Evolutionary conservation across 2,888 invertebrate species (phyloP).

Genomic region (Mechanitis messenoides): DNA sequence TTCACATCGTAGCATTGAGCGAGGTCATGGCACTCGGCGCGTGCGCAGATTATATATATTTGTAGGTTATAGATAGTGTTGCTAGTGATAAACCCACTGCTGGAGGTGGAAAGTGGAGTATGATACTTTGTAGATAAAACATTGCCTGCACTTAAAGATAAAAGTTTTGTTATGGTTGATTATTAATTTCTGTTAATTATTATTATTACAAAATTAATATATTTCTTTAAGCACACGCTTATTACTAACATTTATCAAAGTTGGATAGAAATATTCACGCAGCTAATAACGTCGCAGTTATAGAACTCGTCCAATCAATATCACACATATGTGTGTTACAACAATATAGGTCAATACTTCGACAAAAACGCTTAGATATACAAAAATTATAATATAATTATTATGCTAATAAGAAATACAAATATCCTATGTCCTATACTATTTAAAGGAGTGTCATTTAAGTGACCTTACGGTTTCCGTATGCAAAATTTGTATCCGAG

Average conservation of each 20-base stretch:
- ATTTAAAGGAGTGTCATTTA: slow-evolving; percentile 3
- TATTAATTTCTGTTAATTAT: background rate
- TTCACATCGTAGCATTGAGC: slow-evolving; percentile 62
- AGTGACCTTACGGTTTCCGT: slow-evolving; percentile 49
- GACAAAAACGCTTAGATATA: background rate
- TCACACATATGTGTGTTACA: too few relatives aligned
- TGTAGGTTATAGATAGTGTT: slow-evolving; percentile 20
- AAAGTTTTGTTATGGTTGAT: slow-evolving; percentile 1
- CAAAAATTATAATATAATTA: background rate
- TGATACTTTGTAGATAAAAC: slow-evolving; percentile 7
- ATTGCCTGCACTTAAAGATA: slow-evolving; percentile 8
- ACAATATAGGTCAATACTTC: too few relatives aligned
- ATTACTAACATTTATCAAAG: too few relatives aligned
- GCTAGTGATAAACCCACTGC: slow-evolving; percentile 10
- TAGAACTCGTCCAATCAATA: too few relatives aligned
- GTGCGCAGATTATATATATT: slow-evolving; percentile 42
- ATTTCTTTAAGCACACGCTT: too few relatives aligned
- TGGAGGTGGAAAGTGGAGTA: slow-evolving; percentile 9
- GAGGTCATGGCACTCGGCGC: slow-evolving; percentile 73
- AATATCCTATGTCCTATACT: background rate
- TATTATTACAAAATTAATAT: too few relatives aligned
- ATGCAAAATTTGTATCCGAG: slow-evolving; percentile 48
- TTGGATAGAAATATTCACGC: too few relatives aligned
- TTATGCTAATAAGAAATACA: background rate
- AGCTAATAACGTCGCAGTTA: too few relatives aligned